A percentile compares a stretch with the other conserved stretches of the same genome.
Conservation (phyloP, 2,113 vertebrate species). For the Anseranas semipalmata region DNA sequence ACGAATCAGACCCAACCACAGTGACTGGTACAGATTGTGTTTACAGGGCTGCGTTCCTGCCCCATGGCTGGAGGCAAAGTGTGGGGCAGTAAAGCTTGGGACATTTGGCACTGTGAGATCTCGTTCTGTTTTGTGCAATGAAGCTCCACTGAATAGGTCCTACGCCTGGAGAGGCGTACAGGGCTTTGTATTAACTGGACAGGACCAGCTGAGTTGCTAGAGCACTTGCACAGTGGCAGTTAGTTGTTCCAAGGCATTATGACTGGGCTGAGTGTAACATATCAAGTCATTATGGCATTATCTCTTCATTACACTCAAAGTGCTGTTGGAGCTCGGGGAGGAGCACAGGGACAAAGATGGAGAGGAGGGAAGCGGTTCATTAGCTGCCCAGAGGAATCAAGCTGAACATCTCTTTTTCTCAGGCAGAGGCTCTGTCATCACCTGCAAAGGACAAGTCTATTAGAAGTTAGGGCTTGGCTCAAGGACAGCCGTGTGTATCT, state of each 20-base stretch:
- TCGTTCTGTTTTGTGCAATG: background rate
- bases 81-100: background rate
- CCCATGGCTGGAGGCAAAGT: background rate
- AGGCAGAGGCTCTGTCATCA: background rate
- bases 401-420: constrained; percentile 1
- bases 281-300: background rate
- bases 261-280: background rate
- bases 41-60: background rate
- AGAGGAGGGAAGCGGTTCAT: constrained; percentile 19
- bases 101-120: background rate
- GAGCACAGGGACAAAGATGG: background rate
- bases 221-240: background rate
- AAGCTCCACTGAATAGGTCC: background rate
- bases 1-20: background rate
- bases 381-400: constrained; percentile 25
- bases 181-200: background rate
- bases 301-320: constrained; percentile 12
- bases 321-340: constrained; percentile 11
- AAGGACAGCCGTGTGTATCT: background rate
- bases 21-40: background rate
- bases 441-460: background rate
- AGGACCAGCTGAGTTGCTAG: background rate
- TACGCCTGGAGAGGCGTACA: background rate
- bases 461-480: background rate
- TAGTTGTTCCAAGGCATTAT: background rate